Base-by-base conservation (phyloP, 2,888 invertebrate species). In the Beris morrisii region DNA sequence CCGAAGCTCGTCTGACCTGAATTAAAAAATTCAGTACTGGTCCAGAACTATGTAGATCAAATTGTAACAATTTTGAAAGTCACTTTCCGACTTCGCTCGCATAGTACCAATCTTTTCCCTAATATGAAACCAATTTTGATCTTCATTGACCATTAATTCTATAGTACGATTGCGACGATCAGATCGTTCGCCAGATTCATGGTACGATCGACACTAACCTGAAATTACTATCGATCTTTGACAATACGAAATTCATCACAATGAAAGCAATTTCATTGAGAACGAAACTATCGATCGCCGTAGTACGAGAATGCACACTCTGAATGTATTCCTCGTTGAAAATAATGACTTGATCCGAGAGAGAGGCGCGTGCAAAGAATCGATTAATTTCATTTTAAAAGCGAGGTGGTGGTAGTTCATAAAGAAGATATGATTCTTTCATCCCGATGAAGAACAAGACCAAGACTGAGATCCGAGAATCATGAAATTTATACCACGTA, bases 341-440 rank as follows among this genome's bases (percentile, higher is more conserved):
- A 50, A 53, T 68, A 68, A 68, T 68, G 63, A 59, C 64, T 52
- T 64, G 57, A 57, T 59, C 48, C 64, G 53, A 22, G 56, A 50
- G 31, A 50, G 31, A 67, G 67, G 64, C 69, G 69, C 69, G 69
- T 69, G 69, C 67, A 69, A 66, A 66, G 67, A 67, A 69, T 69
- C 67, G 69, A 69, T 69, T 69, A 69, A 67, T 69, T 67, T 65
- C 48, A 58, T 50, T 64, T 55, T 13, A 12, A 22, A 22, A 22
- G 22, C 22, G 22, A 22, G 22, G 22, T 22, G 22, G 22, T 22
- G 30, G n/a, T 11, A n/a, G 50, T 38, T n/a, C 12, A 13, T 11
- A 13, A 48, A 11, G 48, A 13, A 11, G 48, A 48, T n/a, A 48
- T 13, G 15, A 48, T 48, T 48, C 15, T 48, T 48, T 48, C n/a